A percentile compares a stretch with the other conserved stretches of the same genome.
These are phyloP conservation scores for Dermatemys mawii DNA, from an alignment of 2,113 vertebrate genomes.

Conservation along the genomic window DNA sequence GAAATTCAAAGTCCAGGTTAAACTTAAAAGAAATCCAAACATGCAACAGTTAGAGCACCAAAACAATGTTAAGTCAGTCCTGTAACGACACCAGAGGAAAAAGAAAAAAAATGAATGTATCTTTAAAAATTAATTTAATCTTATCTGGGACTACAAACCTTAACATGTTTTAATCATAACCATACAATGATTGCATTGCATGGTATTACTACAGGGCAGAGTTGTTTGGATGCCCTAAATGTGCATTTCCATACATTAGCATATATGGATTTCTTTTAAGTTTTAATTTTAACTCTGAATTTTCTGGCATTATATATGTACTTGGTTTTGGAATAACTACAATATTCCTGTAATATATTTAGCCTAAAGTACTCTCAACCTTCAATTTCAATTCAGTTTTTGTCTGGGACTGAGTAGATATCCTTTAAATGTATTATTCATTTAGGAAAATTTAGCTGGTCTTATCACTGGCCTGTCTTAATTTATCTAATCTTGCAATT, in stretches of 20 bases:
- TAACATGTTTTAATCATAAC: not conserved
- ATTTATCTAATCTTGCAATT: not conserved
- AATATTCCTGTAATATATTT: not conserved
- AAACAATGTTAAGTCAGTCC: not conserved
- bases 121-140: not conserved
- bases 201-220: not conserved
- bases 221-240: not conserved
- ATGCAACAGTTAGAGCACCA: not conserved
- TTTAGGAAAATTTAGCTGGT: not conserved
- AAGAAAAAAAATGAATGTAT: not conserved
- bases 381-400: not conserved
- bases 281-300: not conserved
- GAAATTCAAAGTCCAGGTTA: not conserved
- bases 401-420: not conserved
- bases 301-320: not conserved
- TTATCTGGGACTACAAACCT: not conserved
- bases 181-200: not conserved
- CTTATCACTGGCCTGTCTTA: not conserved
- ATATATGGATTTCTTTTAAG: not conserved
- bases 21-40: not conserved
- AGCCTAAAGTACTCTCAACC: not conserved
- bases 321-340: not conserved
- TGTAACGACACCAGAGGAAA: not conserved
- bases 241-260: not conserved
- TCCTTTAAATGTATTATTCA: not conserved